Conservation (phyloP, 2,797 vertebrate species). For the Pantherophis alleghaniensis region DNA sequence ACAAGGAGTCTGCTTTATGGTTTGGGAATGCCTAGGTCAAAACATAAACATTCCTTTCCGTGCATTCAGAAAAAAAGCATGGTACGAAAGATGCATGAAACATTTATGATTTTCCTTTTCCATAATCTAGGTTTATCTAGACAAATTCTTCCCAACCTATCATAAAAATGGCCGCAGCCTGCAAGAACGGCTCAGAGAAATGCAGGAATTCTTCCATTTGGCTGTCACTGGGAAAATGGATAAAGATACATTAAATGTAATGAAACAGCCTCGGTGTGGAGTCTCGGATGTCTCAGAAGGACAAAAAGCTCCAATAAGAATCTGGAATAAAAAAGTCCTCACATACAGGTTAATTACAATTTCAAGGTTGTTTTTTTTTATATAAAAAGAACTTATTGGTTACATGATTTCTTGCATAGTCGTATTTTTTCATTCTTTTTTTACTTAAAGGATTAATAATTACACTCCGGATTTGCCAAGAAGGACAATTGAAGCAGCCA, state of each 20-base stretch:
- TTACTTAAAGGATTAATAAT: conserved; percentile 61
- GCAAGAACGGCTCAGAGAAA: conserved; percentile 70
- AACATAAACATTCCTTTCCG: background rate
- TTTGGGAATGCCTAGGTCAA: no score
- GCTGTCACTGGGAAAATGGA: conserved; percentile 76
- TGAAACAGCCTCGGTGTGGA: conserved; percentile 79
- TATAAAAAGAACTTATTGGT: background rate
- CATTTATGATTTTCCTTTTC: background rate
- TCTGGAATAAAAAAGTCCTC: conserved; percentile 71
- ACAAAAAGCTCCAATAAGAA: conserved; percentile 52
- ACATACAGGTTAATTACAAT: conserved; percentile 77
- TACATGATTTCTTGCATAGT: background rate
- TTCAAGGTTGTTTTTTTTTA: background rate
- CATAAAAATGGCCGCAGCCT: conserved; percentile 50
- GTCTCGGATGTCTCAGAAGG: conserved; percentile 73
- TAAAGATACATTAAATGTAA: conserved; percentile 57
- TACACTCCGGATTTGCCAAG: conserved; percentile 64
- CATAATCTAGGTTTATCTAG: conserved; percentile 71
- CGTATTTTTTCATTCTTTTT: conserved; percentile 32
- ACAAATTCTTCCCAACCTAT: conserved; percentile 68
- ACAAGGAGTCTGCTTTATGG: no score
- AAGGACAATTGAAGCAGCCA: conserved; percentile 50
- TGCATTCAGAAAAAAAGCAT: background rate
- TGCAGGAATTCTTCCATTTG: conserved; percentile 83
- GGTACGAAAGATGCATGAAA: background rate